phyloP scores from a whole-genome alignment of 2,888 invertebrate species.

The Caenorhabditis zanzibari region DNA sequence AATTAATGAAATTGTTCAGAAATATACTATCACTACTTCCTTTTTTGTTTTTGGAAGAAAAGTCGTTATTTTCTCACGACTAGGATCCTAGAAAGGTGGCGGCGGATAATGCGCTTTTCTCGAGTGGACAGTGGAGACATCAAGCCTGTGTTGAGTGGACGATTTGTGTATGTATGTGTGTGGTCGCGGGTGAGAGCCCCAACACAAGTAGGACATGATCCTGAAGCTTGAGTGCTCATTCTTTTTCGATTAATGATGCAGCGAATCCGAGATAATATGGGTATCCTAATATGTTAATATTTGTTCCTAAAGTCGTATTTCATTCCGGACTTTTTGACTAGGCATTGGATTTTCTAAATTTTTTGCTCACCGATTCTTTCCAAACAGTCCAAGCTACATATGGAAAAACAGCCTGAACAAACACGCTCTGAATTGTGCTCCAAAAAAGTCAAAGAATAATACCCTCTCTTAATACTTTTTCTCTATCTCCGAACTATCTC shows the following conservation, averaged over 20 bases:
- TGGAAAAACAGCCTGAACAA: slow-evolving; percentile 30
- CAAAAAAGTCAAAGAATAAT: slow-evolving; percentile 40
- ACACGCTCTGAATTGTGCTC: slow-evolving; percentile 12
- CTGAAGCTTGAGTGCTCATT: background rate
- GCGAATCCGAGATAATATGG: background rate
- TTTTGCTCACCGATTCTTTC: background rate
- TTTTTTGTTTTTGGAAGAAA: background rate
- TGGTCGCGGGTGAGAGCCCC: slow-evolving; percentile 32
- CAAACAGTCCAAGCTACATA: slow-evolving; percentile 12
- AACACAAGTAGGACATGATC: slow-evolving; percentile 40
- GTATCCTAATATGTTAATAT: too few relatives aligned
- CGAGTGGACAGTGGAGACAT: slow-evolving; percentile 61
- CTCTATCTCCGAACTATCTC: background rate
- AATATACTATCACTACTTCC: background rate
- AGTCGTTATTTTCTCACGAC: slow-evolving; percentile 50
- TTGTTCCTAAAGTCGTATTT: too few relatives aligned
- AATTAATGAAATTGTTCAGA: slow-evolving; percentile 9
- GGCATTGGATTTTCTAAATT: background rate
- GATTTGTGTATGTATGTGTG: slow-evolving; percentile 48
- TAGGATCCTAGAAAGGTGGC: slow-evolving; percentile 45
- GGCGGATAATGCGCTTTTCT: slow-evolving; percentile 65
- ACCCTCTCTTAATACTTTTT: slow-evolving; percentile 13
- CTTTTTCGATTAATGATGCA: slow-evolving; percentile 20
- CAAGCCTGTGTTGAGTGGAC: slow-evolving; percentile 53
- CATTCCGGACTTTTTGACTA: too few relatives aligned